Evolutionary conservation across 2,797 vertebrate species (phyloP), one percentile per base, ranked within the genome.

Genomic region (Sparus aurata): DNA sequence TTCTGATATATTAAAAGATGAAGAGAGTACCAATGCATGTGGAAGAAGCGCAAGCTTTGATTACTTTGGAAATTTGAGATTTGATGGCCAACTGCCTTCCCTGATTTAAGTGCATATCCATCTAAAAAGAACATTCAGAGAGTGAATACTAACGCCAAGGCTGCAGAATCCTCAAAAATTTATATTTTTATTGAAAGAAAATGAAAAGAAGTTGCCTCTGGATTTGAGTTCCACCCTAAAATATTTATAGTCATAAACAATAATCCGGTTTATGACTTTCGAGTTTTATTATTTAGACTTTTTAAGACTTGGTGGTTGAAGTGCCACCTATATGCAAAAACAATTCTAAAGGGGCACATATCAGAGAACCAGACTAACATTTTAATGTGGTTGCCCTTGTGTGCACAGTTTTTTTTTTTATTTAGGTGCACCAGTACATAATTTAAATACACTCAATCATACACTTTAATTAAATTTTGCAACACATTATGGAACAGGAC

Each of bases 1-100:
- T 89, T 84, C 38, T 88, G 74, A 85, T 84, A 78, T 77, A 54
- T 83, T 76, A 46, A 82, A 88, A 75, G 64, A 75, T 52, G 45
- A 3, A 77, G 30, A 80, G 57, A 69, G 73, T 15, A 82, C 65
- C 66, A 73, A 78, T 76, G 70, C 70, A 77, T 82, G 52, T 62
- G 25, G 38, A 69, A 80, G 75, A 66, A 79, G 49, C 61, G 53
- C 47, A 52, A 62, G 66, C 73, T 88, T 85, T 85, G 80, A 88
- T 87, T 89, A 77, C 67, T 85, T 80, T 47, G n/a, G 71, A 65
- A 69, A 84, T 87, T 85, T 73, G 61, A 69, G 70, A 58, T 77
- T 74, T 59, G 20, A 62, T 75, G 66, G 25, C 59, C 76, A 78
- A 65, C 80, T 73, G 59, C 59, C 43, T 22, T 60, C 25, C 54